A percentile compares a stretch with the other conserved stretches of the same genome.
These are phyloP conservation scores for Hydractinia echinata DNA, from an alignment of 30 jellyfish, hydroid and myxozoan genomes.

Conservation along the genomic window DNA sequence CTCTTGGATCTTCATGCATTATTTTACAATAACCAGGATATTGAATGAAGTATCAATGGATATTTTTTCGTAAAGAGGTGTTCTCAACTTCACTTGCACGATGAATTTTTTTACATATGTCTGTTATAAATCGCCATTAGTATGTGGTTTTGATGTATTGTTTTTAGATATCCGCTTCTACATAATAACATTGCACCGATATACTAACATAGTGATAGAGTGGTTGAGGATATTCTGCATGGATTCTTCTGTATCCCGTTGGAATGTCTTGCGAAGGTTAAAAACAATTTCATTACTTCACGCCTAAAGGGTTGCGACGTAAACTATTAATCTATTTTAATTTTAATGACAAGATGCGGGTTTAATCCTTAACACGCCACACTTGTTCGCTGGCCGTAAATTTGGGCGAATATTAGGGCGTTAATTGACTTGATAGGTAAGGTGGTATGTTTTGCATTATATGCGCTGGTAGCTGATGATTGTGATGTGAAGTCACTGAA, in stretches of 20 bases:
- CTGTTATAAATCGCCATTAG: too few relatives aligned
- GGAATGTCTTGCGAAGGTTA: conserved; percentile 83
- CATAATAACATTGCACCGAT: conserved; percentile 48
- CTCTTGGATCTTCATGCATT: too few relatives aligned
- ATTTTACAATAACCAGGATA: too few relatives aligned
- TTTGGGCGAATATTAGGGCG: too few relatives aligned
- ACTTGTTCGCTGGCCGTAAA: too few relatives aligned
- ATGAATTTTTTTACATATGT: background rate
- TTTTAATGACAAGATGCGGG: background rate
- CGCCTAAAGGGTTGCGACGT: background rate
- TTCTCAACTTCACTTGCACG: background rate
- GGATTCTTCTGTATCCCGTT: conserved; percentile 77
- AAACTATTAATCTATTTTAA: background rate
- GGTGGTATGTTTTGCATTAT: too few relatives aligned
- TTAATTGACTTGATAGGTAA: too few relatives aligned
- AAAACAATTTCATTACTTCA: background rate
- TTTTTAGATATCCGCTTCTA: conserved; percentile 84
- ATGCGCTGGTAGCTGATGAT: too few relatives aligned
- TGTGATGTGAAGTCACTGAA: too few relatives aligned
- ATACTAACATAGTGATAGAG: conserved; percentile 13
- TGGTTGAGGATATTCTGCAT: conserved; percentile 84
- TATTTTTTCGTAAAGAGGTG: too few relatives aligned
- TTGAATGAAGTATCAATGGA: too few relatives aligned
- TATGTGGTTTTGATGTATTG: background rate
- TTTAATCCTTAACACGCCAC: too few relatives aligned